Evolutionary conservation across 53 echinoderm and acorn worm species (phyloP), one percentile per base, ranked within the genome.

Genomic region (Mesocentrotus franciscanus): DNA sequence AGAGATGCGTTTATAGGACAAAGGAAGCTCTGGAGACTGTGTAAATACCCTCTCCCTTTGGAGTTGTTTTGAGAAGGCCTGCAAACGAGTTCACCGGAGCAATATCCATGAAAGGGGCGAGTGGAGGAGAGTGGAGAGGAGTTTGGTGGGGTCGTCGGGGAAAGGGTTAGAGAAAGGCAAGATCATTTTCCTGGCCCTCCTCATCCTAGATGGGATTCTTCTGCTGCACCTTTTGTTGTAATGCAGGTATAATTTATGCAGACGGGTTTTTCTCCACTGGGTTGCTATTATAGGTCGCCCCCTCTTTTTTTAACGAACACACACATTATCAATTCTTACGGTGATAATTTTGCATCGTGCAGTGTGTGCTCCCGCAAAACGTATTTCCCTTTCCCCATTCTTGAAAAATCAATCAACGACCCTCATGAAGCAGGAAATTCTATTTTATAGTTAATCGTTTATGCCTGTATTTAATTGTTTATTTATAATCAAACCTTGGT

Each of bases 1-100:
- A 26, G 27, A 13, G 87, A 58, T 87, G 87, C 56, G n/a, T 58
- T 58, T 14, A 27, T 57, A 57, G 87, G 87, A 87, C 27, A 56
- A 87, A 87, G 87, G 87, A 87, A 87, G 87, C 87, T 91, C 91
- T 9, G 39, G 39, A 91, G 91, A 66, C 91, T 91, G 91, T 91
- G 91, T 91, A 61, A 91, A 91, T 66, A 91, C 35, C 91, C 39
- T 61, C 91, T 91, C 62, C 91, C 91, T 18, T 91, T 18, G 62
- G 66, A 36, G 20, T 17, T 91, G 91, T 91, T 91, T 91, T 91
- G 91, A 91, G 32, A 91, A 66, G 91, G 66, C 91, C 91, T 11
- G 58, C 87, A 87, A 87, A 87, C 58, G 58, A 87, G 87, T 58
- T 87, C 87, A 57, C 9, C 27, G 87, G 58, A 27, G 57, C 58